A percentile compares a stretch with the other conserved stretches of the same genome.
Conservation (phyloP, 2,113 vertebrate species). For the Gasterosteus aculeatus region DNA sequence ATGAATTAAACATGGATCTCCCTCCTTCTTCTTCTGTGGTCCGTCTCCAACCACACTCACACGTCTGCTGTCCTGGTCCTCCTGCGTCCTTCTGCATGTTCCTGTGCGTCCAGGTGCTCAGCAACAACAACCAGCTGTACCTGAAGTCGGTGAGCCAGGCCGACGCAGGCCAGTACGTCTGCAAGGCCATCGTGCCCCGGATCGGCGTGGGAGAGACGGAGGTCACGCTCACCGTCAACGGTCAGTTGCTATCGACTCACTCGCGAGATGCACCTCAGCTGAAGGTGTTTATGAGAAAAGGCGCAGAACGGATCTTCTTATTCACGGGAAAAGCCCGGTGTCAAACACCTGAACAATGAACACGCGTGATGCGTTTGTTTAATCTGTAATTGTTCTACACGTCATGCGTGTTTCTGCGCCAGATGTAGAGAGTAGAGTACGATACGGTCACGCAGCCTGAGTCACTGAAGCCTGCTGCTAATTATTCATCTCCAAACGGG, state of each 20-base stretch:
- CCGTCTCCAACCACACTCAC: constrained; percentile 15
- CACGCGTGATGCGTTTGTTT: constrained; percentile 2
- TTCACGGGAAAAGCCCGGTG: background rate
- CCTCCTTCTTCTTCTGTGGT: constrained; percentile 41
- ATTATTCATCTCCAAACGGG: constrained; percentile 29
- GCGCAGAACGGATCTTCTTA: background rate
- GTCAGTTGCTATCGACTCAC: constrained; percentile 71
- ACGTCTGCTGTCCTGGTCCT: background rate
- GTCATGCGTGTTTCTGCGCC: background rate
- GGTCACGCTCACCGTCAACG: constrained; percentile 92
- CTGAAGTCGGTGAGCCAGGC: constrained; percentile 91
- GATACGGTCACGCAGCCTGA: background rate
- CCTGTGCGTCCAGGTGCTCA: constrained; percentile 86
- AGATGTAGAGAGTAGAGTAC: background rate
- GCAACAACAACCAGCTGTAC: constrained; percentile 95
- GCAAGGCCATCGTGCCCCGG: constrained; percentile 95
- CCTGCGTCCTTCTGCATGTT: background rate
- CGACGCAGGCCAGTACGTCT: constrained; percentile 92
- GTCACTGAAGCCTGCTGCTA: constrained; percentile 21
- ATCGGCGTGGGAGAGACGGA: constrained; percentile 94
- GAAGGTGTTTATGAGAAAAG: too few species aligned
- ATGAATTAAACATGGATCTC: constrained; percentile 74
- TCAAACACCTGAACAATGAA: constrained; percentile 1
- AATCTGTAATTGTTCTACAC: background rate
- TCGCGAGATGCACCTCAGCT: background rate